A percentile compares a stretch with the other conserved stretches of the same genome.
These are phyloP conservation scores for Hemithea aestivaria DNA, from an alignment of 2,888 invertebrate species.

Conservation along the genomic window DNA sequence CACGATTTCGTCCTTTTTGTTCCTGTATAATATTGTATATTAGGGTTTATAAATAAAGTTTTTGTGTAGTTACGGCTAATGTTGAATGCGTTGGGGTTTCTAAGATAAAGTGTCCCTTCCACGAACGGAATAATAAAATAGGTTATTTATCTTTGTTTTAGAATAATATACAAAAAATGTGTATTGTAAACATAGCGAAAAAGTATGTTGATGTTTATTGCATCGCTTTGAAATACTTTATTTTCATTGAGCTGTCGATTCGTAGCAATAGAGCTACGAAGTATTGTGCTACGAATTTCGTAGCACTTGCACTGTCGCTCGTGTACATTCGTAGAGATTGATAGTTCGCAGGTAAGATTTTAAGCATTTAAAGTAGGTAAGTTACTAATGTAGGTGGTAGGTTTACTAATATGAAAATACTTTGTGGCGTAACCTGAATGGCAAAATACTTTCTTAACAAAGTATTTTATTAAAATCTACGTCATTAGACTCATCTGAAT, in stretches of 20 bases:
- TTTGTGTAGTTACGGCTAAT: constrained; percentile 22
- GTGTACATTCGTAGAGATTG: constrained; percentile 5
- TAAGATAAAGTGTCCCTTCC: constrained; percentile 16
- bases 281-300: constrained; percentile 52
- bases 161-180: constrained; percentile 11
- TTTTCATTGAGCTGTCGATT: constrained; percentile 23
- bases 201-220: neutral
- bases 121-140: constrained; percentile 14
- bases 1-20: constrained; percentile 46
- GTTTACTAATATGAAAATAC: no score
- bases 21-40: constrained; percentile 33
- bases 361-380: no score
- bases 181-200: constrained; percentile 3
- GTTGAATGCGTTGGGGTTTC: constrained; percentile 12
- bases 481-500: no score
- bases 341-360: no score
- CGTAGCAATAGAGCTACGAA: constrained; percentile 60
- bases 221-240: neutral
- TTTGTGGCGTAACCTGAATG: no score
- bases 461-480: no score
- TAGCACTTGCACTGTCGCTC: constrained; percentile 37
- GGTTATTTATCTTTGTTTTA: constrained; percentile 11
- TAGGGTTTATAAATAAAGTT: constrained; percentile 38
- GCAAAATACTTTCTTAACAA: no score
- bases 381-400: no score